Evolutionary conservation across 2,888 invertebrate species (phyloP).

Genomic region (Tubulanus polymorphus): DNA sequence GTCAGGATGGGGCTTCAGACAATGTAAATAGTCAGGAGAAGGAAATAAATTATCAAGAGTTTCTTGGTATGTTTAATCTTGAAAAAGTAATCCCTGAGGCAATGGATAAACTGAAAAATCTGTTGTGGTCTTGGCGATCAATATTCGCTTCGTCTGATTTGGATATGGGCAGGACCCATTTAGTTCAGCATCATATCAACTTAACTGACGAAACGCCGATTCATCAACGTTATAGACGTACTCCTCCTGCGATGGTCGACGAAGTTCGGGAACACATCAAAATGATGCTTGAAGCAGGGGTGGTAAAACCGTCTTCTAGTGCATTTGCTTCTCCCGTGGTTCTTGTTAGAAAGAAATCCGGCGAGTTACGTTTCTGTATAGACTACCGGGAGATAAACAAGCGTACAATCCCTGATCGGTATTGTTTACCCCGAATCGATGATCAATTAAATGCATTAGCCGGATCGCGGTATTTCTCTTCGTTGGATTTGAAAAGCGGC

Average conservation of each 20-base stretch:
- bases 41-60: too few species aligned
- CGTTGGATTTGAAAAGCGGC: neutral
- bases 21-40: too few species aligned
- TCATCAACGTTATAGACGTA: constrained; percentile 14
- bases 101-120: too few species aligned
- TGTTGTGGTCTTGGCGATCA: too few species aligned
- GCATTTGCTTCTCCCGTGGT: constrained; percentile 26
- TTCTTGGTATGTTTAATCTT: too few species aligned
- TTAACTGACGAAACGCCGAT: constrained; percentile 12
- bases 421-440: neutral
- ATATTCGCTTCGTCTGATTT: too few species aligned
- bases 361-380: constrained; percentile 8
- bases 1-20: too few species aligned
- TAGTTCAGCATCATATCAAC: constrained; percentile 10
- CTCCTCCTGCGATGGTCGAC: constrained; percentile 12
- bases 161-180: constrained; percentile 11
- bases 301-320: constrained; percentile 12
- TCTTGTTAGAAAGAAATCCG: constrained; percentile 21
- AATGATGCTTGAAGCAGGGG: constrained; percentile 10
- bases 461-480: neutral
- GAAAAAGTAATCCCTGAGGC: too few species aligned
- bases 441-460: neutral
- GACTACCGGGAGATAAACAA: too few species aligned
- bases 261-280: constrained; percentile 19
- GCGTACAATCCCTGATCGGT: too few species aligned